Evolutionary conservation across 2,797 vertebrate genomes (phyloP), one percentile per base, ranked within the genome.

Genomic region (Alca torda): DNA sequence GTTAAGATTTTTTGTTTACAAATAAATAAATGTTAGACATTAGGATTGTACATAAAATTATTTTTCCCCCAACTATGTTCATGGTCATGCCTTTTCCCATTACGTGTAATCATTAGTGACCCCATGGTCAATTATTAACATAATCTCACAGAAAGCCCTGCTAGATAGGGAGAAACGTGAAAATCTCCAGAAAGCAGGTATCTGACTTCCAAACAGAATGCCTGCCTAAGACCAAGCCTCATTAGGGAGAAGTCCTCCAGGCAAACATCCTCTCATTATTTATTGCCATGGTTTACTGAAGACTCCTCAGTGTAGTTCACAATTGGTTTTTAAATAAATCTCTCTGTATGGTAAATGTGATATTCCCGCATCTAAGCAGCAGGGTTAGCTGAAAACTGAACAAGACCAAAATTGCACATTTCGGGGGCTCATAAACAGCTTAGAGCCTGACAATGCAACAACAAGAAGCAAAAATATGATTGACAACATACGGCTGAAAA

Each of bases 221-320:
- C 67, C 59, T 94, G 65, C 64, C 61, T 88, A 79, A 91, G 51
- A 95, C 76, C 65, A 92, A 87, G 90, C 67, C 85, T 96, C 91
- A 90, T 91, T 95, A 96, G 69, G 63, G 61, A 72, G 63, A 93
- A 78, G 69, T 95, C 83, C 85, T 95, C 74, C 74, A 93, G 95
- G 94, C 83, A 95, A 86, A 81, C 69, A 74, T 95, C 43, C 63
- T 73, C 93, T 94, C 89, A 87, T 97, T 95, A 92, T 92, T 96
- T 94, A 95, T 75, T 95, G 84, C 89, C 87, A 72, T 81, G 73
- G 90, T 93, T 95, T 97, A 93, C 89, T 89, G 92, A 93, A 89
- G 78, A 85, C 89, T 83, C 68, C 92, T 95, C 39, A 37, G 89
- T 51, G 68, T 80, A 95, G 83, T 69, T 93, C 90, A 69, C 86